A percentile compares a stretch with the other conserved stretches of the same genome.
Conservation (phyloP, 1,140 invertebrate species). For the Cataglyphis hispanica region DNA sequence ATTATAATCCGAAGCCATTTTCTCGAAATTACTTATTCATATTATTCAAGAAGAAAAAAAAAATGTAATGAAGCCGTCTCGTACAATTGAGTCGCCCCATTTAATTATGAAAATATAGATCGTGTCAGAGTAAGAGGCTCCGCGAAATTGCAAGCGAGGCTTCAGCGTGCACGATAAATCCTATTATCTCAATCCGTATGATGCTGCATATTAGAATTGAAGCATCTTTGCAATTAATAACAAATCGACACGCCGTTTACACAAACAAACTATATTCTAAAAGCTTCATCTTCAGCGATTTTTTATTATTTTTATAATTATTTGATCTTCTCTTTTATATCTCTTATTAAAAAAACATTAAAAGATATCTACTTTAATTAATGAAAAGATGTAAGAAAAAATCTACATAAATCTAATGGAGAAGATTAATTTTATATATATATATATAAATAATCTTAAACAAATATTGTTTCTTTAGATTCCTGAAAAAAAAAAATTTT, state of each 20-base stretch:
- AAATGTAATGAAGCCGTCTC: not conserved
- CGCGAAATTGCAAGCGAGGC: slow-evolving; percentile 1
- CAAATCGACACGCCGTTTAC: not conserved
- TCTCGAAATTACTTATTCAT: slow-evolving; percentile 27
- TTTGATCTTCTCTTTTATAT: not conserved
- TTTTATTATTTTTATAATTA: not conserved
- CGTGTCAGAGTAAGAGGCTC: slow-evolving; percentile 1
- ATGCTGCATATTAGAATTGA: not conserved
- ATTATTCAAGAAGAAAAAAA: not conserved
- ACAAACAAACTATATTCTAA: not conserved
- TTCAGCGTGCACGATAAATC: not conserved
- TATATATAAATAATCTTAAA: not conserved
- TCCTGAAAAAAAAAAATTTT: not conserved
- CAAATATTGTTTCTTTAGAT: not conserved
- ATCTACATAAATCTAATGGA: not conserved
- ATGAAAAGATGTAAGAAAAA: not conserved
- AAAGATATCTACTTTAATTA: not conserved
- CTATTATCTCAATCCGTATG: slow-evolving; percentile 37
- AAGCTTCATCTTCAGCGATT: not conserved
- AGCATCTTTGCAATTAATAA: not conserved
- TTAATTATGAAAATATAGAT: slow-evolving; percentile 56
- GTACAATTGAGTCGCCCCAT: not conserved
- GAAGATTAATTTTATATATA: too few species aligned
- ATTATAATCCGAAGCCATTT: not conserved
- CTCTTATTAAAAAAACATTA: not conserved